Percentiles rank a stretch among this genome's conserved stretches.
phyloP scores from a whole-genome alignment of 2,888 invertebrate species.

The Dromius quadrimaculatus region DNA sequence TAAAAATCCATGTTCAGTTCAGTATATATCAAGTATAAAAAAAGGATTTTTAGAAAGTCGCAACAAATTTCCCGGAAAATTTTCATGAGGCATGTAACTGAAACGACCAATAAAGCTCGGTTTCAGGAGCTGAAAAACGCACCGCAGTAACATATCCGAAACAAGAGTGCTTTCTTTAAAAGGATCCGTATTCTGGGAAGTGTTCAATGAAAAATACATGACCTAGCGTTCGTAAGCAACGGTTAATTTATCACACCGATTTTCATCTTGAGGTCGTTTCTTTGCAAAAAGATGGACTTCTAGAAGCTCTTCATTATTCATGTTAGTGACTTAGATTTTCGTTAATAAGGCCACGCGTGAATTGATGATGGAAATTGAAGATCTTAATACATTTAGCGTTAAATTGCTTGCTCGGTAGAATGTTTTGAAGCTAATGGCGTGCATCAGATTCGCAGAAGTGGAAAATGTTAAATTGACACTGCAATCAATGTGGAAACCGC shows the following conservation, averaged over 20 bases:
- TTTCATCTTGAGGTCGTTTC: background rate
- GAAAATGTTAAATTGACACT: too few relatives aligned
- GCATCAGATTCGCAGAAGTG: too few relatives aligned
- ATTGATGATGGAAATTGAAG: too few relatives aligned
- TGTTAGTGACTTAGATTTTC: too few relatives aligned
- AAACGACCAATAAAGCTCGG: constrained; percentile 9
- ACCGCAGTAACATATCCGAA: constrained; percentile 13
- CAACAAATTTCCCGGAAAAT: background rate
- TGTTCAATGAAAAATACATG: constrained; percentile 10
- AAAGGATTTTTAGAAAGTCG: background rate
- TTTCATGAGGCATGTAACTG: constrained; percentile 19
- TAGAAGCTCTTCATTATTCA: too few relatives aligned
- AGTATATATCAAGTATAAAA: constrained; percentile 4
- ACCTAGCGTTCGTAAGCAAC: background rate
- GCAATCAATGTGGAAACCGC: too few relatives aligned
- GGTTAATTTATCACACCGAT: background rate
- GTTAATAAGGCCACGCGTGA: too few relatives aligned
- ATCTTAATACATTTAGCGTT: too few relatives aligned
- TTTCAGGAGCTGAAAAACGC: background rate
- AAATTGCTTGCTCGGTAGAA: too few relatives aligned
- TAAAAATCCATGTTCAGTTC: too few relatives aligned
- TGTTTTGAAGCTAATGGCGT: too few relatives aligned
- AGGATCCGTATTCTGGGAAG: background rate
- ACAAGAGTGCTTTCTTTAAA: background rate
- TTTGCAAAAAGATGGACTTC: too few relatives aligned